A percentile compares a stretch with the other conserved stretches of the same genome.
Conservation (phyloP, 2,113 vertebrate genomes). For the Trogon surrucura region DNA sequence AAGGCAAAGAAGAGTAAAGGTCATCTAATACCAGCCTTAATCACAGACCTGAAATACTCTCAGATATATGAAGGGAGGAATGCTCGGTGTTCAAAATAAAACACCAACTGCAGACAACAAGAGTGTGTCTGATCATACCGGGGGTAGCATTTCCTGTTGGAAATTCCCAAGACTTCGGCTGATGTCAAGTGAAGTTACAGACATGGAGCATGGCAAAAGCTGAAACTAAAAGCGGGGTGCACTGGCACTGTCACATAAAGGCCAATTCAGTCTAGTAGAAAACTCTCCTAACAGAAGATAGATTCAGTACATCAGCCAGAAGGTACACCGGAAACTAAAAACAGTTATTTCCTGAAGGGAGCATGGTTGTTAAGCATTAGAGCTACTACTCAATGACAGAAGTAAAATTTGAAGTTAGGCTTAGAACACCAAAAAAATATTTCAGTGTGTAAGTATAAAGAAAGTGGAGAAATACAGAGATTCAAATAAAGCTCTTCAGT, state of each 20-base stretch:
- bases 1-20: conserved; percentile 78
- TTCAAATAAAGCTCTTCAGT: not conserved
- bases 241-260: not conserved
- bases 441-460: not conserved
- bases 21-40: conserved; percentile 80
- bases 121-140: conserved; percentile 65
- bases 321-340: conserved; percentile 48
- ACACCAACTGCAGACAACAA: conserved; percentile 62
- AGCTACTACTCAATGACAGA: conserved; percentile 10
- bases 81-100: conserved; percentile 76
- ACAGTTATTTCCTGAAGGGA: conserved; percentile 9
- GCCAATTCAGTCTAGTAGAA: not conserved
- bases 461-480: not conserved
- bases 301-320: conserved; percentile 42
- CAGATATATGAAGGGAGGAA: conserved; percentile 61
- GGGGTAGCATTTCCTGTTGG: conserved; percentile 66
- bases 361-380: conserved; percentile 5
- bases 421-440: not conserved
- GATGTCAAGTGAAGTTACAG: conserved; percentile 26
- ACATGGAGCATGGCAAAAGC: not conserved
- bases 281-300: conserved; percentile 30
- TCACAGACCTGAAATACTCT: conserved; percentile 74
- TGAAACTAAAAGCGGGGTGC: not conserved
- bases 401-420: not conserved
- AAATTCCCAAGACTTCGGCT: conserved; percentile 30